A percentile compares a stretch with the other conserved stretches of the same genome.
phyloP scores from a whole-genome alignment of 2,797 vertebrate species.

The Sebastiscus tertius region DNA sequence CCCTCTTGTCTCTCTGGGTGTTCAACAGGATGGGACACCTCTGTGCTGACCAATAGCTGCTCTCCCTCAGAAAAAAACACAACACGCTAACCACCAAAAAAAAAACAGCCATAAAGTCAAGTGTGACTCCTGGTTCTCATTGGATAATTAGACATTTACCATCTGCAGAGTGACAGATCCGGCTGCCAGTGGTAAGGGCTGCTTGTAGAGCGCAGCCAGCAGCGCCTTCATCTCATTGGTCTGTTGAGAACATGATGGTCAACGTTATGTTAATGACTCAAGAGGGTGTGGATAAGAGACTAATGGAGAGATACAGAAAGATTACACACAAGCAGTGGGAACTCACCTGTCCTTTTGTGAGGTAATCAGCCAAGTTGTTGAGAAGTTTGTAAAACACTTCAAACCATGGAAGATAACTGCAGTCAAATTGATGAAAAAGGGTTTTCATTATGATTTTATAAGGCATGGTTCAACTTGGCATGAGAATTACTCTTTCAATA shows the following conservation, averaged over 20 bases:
- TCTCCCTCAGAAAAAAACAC: slow-evolving; percentile 82
- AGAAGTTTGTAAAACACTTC: slow-evolving; percentile 94
- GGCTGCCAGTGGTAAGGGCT: slow-evolving; percentile 76
- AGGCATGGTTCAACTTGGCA: background rate
- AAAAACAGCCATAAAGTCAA: slow-evolving; percentile 27
- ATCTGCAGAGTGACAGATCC: slow-evolving; percentile 82
- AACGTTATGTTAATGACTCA: background rate
- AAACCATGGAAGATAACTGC: slow-evolving; percentile 92
- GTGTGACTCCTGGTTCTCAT: background rate
- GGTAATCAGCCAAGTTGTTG: slow-evolving; percentile 88
- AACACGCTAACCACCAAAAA: slow-evolving; percentile 65
- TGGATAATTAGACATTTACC: slow-evolving; percentile 77
- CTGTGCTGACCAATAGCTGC: slow-evolving; percentile 74
- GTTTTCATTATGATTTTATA: background rate
- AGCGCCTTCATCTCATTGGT: slow-evolving; percentile 82
- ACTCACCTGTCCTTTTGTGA: slow-evolving; percentile 88
- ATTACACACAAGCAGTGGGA: background rate
- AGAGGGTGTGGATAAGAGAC: background rate
- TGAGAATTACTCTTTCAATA: background rate
- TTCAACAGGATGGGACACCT: slow-evolving; percentile 60
- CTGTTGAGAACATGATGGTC: slow-evolving; percentile 64
- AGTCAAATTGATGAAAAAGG: slow-evolving; percentile 1
- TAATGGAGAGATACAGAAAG: background rate
- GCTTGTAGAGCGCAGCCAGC: slow-evolving; percentile 81
- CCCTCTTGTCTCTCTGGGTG: slow-evolving; percentile 65